A percentile compares a stretch with the other conserved stretches of the same genome.
Conservation (phyloP, 2,113 vertebrate species). For the Riparia riparia region DNA sequence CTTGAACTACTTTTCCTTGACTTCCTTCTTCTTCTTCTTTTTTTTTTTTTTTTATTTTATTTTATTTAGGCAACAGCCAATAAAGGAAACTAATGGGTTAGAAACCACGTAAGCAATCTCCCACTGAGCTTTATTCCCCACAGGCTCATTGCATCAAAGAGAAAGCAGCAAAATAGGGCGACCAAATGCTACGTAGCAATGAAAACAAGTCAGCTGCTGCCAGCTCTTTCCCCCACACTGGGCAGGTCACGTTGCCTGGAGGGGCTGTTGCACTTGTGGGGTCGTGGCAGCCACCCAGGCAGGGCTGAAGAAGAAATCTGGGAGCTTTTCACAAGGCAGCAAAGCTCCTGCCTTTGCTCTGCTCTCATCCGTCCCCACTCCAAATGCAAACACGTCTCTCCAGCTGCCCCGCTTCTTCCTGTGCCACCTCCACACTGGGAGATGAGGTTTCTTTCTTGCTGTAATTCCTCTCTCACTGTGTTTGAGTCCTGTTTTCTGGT, state of each 20-base stretch:
- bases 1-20: constrained; percentile 30
- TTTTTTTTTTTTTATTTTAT: neutral
- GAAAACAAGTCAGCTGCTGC: neutral
- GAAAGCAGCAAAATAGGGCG: constrained; percentile 52
- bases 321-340: neutral
- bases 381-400: neutral
- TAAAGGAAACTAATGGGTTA: constrained; percentile 27
- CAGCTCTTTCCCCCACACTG: neutral
- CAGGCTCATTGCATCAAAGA: constrained; percentile 40
- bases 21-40: neutral
- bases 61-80: neutral
- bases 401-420: neutral
- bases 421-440: neutral
- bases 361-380: neutral
- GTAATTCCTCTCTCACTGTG: fast-evolving
- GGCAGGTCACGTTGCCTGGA: neutral
- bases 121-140: constrained; percentile 37
- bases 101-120: constrained; percentile 36
- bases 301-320: neutral
- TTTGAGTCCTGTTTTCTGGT: neutral
- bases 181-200: neutral
- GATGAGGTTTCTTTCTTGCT: neutral
- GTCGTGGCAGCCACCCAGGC: neutral
- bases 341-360: neutral
- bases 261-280: neutral